These are phyloP conservation scores for Agapetus fuscipes DNA, from an alignment of 2,888 invertebrate species.

Conservation along the genomic window DNA sequence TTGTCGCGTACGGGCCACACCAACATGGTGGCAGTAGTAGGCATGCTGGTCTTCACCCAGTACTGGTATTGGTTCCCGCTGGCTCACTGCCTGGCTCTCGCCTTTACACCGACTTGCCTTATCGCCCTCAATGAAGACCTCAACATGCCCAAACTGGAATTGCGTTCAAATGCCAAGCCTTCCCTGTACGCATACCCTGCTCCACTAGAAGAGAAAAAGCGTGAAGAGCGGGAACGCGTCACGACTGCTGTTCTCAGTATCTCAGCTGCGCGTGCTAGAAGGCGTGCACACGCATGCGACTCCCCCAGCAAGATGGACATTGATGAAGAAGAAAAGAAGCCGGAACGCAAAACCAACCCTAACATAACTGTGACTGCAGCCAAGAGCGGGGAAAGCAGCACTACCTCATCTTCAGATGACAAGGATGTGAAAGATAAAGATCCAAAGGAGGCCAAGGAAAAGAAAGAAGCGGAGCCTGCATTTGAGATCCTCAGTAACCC, in stretches of 20 bases:
- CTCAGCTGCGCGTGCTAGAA: slow-evolving; percentile 79
- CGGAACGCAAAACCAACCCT: slow-evolving; percentile 39
- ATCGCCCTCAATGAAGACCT: slow-evolving; percentile 91
- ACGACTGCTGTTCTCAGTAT: slow-evolving; percentile 96
- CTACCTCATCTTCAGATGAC: slow-evolving; percentile 32
- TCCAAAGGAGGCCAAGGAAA: slow-evolving; percentile 33
- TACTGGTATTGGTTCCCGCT: slow-evolving; percentile 99
- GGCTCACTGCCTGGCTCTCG: slow-evolving; percentile 88
- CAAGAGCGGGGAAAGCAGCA: slow-evolving; percentile 36
- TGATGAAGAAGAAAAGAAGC: slow-evolving; percentile 54
- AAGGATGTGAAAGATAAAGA: slow-evolving; percentile 39
- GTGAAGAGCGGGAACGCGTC: slow-evolving; percentile 94
- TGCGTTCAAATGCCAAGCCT: slow-evolving; percentile 88
- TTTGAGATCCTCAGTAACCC: slow-evolving; percentile 93
- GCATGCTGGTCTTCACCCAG: slow-evolving; percentile 94
- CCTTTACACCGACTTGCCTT: slow-evolving; percentile 92
- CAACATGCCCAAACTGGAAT: slow-evolving; percentile 86
- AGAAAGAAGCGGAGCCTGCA: slow-evolving; percentile 84
- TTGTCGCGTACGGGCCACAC: slow-evolving; percentile 96
- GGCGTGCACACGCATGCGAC: slow-evolving; percentile 66
- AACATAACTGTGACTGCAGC: slow-evolving; percentile 39
- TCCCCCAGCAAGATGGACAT: slow-evolving; percentile 82
- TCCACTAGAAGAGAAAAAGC: slow-evolving; percentile 95
- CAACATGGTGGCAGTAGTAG: slow-evolving; percentile 94
- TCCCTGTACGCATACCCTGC: slow-evolving; percentile 96